A percentile compares a stretch with the other conserved stretches of the same genome.
Conservation (phyloP, 2,797 vertebrate species). For the Pipistrellus pipistrellus region DNA sequence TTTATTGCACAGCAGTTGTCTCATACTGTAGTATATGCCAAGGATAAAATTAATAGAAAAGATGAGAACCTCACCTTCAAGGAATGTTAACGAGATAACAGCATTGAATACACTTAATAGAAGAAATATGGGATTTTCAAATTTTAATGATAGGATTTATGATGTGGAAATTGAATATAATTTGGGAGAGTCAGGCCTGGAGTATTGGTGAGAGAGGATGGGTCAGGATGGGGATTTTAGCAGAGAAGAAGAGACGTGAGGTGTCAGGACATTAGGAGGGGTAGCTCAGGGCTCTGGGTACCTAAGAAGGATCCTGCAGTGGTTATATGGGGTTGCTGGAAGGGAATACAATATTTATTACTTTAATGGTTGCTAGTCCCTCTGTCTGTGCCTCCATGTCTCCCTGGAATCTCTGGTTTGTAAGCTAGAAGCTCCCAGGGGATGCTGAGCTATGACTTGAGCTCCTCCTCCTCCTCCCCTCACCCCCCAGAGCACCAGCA, state of each 20-base stretch:
- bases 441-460: neutral
- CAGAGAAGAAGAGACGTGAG: neutral
- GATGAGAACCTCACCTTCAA: neutral
- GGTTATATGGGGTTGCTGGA: neutral
- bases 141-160: neutral
- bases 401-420: neutral
- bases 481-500: too few relatives aligned
- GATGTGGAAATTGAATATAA: neutral
- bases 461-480: neutral
- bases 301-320: neutral
- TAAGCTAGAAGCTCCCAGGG: neutral
- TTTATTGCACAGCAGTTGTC: neutral
- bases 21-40: neutral
- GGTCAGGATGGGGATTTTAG: neutral
- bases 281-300: too few relatives aligned
- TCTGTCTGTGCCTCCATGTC: neutral
- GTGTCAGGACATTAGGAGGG: too few relatives aligned
- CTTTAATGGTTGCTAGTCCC: too few relatives aligned
- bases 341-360: neutral
- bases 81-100: neutral
- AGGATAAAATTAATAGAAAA: neutral
- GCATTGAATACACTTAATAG: neutral
- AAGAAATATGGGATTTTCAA: neutral
- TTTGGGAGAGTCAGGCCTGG: neutral
- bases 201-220: neutral